Base-by-base conservation (phyloP, 2,888 invertebrate species). In the Limnephilus rhombicus region DNA sequence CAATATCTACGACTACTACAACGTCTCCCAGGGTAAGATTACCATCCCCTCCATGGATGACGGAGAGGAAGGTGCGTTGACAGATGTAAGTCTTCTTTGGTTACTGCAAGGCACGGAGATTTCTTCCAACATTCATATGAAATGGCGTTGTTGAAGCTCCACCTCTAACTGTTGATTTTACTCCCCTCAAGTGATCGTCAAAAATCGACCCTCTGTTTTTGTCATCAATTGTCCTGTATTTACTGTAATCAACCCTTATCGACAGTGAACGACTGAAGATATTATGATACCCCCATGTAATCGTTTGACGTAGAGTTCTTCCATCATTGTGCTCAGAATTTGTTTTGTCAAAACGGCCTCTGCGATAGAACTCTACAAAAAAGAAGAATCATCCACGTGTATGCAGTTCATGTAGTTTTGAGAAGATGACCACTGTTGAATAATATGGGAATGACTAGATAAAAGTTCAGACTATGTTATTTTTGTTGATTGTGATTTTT, bases 1-100 rank as follows among this genome's bases (percentile, higher is more conserved):
- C 96, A 98, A 99, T 97, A 98, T 99, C 96, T 97, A 98, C 97
- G 98, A 98, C 96, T 99, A 99, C 97, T 96, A 97, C 97, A 98
- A 98, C 97, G 98, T 99, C 95, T 97, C 99, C 95, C 99, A 99
- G 97, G 99, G 99, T 97, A 99, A 99, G 97, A 97, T 97, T 95
- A 98, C 98, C 95, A 99, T 99, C 96, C 99, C 99, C 95, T 98
- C 97, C 96, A 98, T 99, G 94, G 99, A 99, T 96, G 99, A 99
- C 96, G 97, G 97, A 95, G 99, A 99, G 96, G 99, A 99, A 97
- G 98, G 98, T 97, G 53, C 94, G 93, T 96, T 98, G 94, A 98
- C 98, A 94, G 98, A 98, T 96, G 98, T 98, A 98, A 98, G 98
- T 98, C 94, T 94, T 89, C 85, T 85, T 90, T 89, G 34, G 37